Conservation (phyloP, 64 coral and sea anemone genomes). For the Stichodactyla mertensii region DNA sequence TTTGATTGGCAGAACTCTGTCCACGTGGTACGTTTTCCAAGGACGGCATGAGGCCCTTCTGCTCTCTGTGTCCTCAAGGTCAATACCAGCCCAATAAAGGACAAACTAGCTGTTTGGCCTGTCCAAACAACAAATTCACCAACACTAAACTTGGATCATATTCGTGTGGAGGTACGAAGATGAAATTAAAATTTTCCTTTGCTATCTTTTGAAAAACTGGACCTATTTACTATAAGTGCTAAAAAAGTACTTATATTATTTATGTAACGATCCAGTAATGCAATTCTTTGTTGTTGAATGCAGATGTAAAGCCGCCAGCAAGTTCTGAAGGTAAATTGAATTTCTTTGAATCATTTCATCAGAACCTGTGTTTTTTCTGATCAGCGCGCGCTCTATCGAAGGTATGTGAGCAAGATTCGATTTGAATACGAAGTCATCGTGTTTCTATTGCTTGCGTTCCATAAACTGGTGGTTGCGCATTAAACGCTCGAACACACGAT, state of each 20-base stretch:
- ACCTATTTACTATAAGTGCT: too few relatives aligned
- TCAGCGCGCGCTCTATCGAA: too few relatives aligned
- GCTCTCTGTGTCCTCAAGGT: conserved; percentile 8
- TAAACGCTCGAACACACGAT: too few relatives aligned
- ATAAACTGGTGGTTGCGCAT: too few relatives aligned
- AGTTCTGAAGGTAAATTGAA: not conserved
- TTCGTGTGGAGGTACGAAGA: not conserved
- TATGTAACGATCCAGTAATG: not conserved
- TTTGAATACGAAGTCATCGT: too few relatives aligned
- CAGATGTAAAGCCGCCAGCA: not conserved
- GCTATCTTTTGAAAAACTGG: too few relatives aligned
- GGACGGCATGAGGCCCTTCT: conserved; percentile 17
- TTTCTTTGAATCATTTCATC: too few relatives aligned
- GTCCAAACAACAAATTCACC: not conserved
- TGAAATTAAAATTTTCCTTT: not conserved
- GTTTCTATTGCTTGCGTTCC: too few relatives aligned
- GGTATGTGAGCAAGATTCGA: too few relatives aligned
- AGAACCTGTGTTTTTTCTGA: too few relatives aligned
- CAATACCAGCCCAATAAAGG: not conserved
- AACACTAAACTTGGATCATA: conserved; percentile 15
- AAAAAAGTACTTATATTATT: too few relatives aligned
- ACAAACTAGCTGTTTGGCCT: not conserved
- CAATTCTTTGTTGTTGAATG: not conserved
- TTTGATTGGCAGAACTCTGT: conserved; percentile 2
- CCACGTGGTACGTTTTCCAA: conserved; percentile 10